Evolutionary conservation across 2,113 vertebrate species (phyloP), one percentile per base, ranked within the genome.

Genomic region (Melanerpes aurifrons): DNA sequence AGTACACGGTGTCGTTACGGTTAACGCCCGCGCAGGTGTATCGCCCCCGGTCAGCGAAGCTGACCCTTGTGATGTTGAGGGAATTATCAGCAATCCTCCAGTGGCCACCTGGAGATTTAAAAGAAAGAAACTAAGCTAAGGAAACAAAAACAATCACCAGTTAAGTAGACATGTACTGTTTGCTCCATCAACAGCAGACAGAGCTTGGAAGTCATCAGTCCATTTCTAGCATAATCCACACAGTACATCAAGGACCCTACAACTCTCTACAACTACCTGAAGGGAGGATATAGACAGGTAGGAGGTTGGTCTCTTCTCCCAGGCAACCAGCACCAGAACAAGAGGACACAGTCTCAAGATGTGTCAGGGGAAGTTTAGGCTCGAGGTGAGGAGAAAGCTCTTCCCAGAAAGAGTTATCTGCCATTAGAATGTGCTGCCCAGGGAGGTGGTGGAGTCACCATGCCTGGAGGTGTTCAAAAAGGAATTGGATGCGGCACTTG

Each of bases 11-110:
- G 74, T 63, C 84, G 1, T 72, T 69, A 1, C 12, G 91, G 53
- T 84, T 92, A 2, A 93, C 66, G 74, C 96, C 87, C 1, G 98
- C 86, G 56, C 99, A 99, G 0, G 98, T 99, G 95, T 99, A 99
- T 28, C 98, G 97, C 24, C 99, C 99, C 11, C 99, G 98, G 91
- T 99, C 99, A 67, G 97, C 96, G 81, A 99, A 99, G 66, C 74
- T 98, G 50, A 99, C 97, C 3, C n/a, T 78, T 18, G 98, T 98
- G 97, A 99, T 99, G 97, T 99, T 99, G 73, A 99, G 97, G 45
- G 98, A 97, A 28, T 95, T 96, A 13, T 96, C 97, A 50, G 97
- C 89, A 78, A 98, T 97, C 89, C 96, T 92, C 98, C 99, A 99
- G 91, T 97, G 98, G 64, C 97, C 98, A 92, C 95, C 99, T 99